Evolutionary conservation across 1,140 invertebrate species (phyloP), one percentile per base, ranked within the genome.

Genomic region (Camponotus floridanus): DNA sequence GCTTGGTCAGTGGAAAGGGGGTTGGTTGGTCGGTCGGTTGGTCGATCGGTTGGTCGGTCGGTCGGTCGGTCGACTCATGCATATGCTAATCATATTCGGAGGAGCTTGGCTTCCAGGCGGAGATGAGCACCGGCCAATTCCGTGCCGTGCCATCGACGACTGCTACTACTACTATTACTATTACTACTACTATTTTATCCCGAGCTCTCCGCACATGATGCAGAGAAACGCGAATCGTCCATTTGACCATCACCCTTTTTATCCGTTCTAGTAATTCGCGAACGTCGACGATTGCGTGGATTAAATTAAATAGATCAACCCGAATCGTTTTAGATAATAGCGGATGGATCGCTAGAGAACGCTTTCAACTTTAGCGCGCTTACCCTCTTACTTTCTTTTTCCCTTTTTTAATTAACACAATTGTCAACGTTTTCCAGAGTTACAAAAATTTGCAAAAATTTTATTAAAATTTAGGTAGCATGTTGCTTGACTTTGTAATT

Each of bases 41-140:
- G 86, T 88, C 86, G 86, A 89, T 64, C 42, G 91, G 88, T 92
- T 88, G 91, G 89, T 92, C 68, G 84, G 88, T 91, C 87, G 81
- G 71, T 85, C 15, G 62, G 67, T 45, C 21, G 86, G 87, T 91
- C 89, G 90, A 87, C 92, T 94, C 92, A 94, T 94, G 89, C 92
- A 93, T 94, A 94, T 94, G 93, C 91, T 94, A 94, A 93, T 94
- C 91, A 91, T 92, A 94, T 93, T 93, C 92, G 86, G 88, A 92
- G 88, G 89, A 91, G 92, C 79, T 86, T 88, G 89, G 88, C 88
- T 91, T 91, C 89, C 79, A 92, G 89, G 90, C 87, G 91, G 86
- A 87, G 91, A 92, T 68, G 87, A 91, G 85, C 89, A 83, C 79
- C 87, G 90, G 86, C 86, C 86, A 88, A 91, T 90, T 92, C 87